Base-by-base conservation (phyloP, 2,888 invertebrate genomes). In the Daptonema setosum region DNA sequence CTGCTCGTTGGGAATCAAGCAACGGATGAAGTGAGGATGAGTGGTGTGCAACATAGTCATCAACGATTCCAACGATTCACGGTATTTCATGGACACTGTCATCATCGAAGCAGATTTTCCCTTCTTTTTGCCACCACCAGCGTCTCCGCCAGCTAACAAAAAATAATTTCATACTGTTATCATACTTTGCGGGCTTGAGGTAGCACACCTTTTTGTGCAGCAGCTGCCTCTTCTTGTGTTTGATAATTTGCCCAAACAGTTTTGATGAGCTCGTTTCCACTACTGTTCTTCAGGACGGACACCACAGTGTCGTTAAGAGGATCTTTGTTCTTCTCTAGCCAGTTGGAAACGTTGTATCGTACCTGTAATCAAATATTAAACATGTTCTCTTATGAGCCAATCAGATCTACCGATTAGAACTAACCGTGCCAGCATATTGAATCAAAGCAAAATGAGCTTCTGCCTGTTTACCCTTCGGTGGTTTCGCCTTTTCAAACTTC, bases 301-400 rank as follows among this genome's bases (percentile, higher is more conserved):
- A 95, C 93, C 63, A 97, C 91, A 62, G 91, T 91, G 81, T 97
- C 95, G 82, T 97, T 99, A 76, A 99, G 80, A 71, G 97, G 97
- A 79, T 97, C 75, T 69, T 76, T 75, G 70, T 76, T 75, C 67
- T 75, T 76, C 65, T 75, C 74, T 61, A 76, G 64, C 74, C 75
- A 75, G 58, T 71, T 72, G 56, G 61, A 64, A 55, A 71, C 73
- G 64, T 72, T 74, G 70, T 75, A 75, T 52, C 71, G 68, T 52
- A 70, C 71, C 52, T 47, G 47, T 47, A 20, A 14, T 41, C 41
- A 41, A 97, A 97, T n/a, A n/a, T n/a, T n/a, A n/a, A n/a, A n/a
- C n/a, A n/a, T n/a, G n/a, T n/a, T n/a, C n/a, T n/a, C n/a, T n/a
- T n/a, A n/a, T n/a, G n/a, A n/a, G n/a, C n/a, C n/a, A n/a, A n/a